Evolutionary conservation across 2,113 vertebrate species (phyloP).

Genomic region (Capra hircus): DNA sequence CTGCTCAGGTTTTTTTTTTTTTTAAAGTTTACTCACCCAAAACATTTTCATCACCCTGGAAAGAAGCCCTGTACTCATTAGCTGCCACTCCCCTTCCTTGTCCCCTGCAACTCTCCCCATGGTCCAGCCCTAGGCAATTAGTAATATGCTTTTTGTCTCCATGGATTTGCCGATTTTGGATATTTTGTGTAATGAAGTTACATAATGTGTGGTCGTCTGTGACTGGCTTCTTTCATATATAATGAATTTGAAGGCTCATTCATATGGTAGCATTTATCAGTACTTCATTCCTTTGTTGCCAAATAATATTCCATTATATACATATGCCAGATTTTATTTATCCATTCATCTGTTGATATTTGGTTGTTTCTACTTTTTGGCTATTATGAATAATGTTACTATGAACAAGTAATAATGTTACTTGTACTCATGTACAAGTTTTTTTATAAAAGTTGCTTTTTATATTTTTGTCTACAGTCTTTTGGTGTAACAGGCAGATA

Average conservation of each 20-base stretch:
- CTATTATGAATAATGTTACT: neutral
- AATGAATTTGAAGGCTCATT: neutral
- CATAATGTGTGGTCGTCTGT: neutral
- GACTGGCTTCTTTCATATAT: neutral
- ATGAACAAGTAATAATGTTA: neutral
- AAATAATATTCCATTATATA: neutral
- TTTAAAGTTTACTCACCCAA: neutral
- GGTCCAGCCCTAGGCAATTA: neutral
- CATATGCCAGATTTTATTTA: neutral
- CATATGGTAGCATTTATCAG: neutral
- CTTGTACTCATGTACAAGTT: neutral
- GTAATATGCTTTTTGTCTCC: neutral
- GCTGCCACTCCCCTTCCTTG: neutral
- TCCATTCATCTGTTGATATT: neutral
- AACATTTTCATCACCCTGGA: neutral
- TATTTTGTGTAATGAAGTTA: neutral
- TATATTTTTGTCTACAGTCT: neutral
- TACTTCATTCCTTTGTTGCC: neutral
- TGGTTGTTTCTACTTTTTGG: neutral
- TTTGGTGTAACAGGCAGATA: neutral
- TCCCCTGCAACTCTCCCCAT: neutral
- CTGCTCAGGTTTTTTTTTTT: neutral
- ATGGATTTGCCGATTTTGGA: neutral
- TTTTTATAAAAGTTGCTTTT: neutral
- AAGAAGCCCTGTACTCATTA: neutral